Percentiles rank a stretch among this genome's conserved stretches.
phyloP scores from a whole-genome alignment of 2,888 invertebrate species.

The Hyposoter dolosus region DNA sequence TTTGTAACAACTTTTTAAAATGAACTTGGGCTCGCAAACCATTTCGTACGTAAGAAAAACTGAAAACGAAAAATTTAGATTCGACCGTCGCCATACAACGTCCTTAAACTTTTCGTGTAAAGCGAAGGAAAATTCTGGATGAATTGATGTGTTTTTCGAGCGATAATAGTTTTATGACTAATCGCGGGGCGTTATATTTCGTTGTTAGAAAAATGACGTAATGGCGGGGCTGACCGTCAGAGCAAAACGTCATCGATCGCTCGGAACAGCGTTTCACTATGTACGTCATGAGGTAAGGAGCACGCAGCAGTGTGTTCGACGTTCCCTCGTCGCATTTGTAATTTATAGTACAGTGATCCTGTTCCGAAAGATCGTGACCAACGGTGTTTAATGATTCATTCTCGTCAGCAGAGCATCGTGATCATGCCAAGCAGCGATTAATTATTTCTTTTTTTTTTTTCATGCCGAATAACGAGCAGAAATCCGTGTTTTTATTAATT shows the following conservation, averaged over 20 bases:
- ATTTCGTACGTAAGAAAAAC: no score
- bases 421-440: not conserved
- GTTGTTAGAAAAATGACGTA: not conserved
- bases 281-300: slow-evolving; percentile 15
- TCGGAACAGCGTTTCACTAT: slow-evolving; percentile 16
- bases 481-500: not conserved
- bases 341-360: slow-evolving; percentile 26
- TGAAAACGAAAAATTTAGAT: no score
- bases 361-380: slow-evolving; percentile 20
- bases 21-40: no score
- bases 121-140: not conserved
- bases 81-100: no score
- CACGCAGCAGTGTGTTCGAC: slow-evolving; percentile 8
- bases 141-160: not conserved
- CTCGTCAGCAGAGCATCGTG: not conserved
- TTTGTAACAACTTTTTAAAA: no score
- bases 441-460: not conserved
- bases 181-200: not conserved
- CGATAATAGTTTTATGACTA: not conserved
- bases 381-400: slow-evolving; percentile 21
- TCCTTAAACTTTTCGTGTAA: not conserved
- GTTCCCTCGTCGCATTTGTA: slow-evolving; percentile 10
- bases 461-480: not conserved
- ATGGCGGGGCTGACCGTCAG: slow-evolving; percentile 5
- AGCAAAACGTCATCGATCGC: slow-evolving; percentile 45